phyloP scores from a whole-genome alignment of 2,797 vertebrate species.

The Bufotes viridis region DNA sequence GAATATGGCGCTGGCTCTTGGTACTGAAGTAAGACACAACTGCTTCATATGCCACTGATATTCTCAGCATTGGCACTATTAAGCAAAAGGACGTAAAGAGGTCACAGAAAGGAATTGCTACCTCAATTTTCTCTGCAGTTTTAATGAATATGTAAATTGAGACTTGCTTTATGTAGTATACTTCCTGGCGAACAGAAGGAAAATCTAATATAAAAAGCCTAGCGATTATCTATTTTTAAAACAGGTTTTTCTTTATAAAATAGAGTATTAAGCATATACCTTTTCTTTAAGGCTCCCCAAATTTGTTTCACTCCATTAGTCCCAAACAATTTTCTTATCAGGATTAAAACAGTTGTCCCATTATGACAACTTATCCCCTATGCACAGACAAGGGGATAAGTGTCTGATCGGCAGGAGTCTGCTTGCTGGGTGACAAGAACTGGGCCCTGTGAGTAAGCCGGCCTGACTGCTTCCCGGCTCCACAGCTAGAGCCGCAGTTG shows the following conservation, averaged over 20 bases:
- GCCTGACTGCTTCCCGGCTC: too few relatives aligned
- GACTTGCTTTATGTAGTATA: background rate
- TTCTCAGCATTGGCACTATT: conserved; percentile 6
- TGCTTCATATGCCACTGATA: conserved; percentile 29
- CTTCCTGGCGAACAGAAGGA: background rate
- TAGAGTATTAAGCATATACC: background rate
- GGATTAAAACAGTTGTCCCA: too few relatives aligned
- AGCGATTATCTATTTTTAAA: background rate
- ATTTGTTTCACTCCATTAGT: too few relatives aligned
- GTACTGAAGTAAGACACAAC: background rate
- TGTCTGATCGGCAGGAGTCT: too few relatives aligned
- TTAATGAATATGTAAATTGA: background rate
- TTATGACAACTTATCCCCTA: too few relatives aligned
- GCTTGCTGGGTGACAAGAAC: too few relatives aligned
- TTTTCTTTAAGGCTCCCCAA: background rate
- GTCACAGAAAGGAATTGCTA: background rate
- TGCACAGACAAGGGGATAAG: too few relatives aligned
- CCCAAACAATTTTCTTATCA: too few relatives aligned
- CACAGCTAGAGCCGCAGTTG: too few relatives aligned
- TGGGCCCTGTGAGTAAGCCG: too few relatives aligned
- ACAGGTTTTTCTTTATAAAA: background rate
- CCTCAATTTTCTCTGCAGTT: background rate
- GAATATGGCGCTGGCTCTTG: background rate
- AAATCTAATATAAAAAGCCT: background rate
- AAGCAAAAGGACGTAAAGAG: conserved; percentile 8